These are phyloP conservation scores for Trididemnum nubilum DNA, from an alignment of 23 tunicate genomes.

Conservation along the genomic window DNA sequence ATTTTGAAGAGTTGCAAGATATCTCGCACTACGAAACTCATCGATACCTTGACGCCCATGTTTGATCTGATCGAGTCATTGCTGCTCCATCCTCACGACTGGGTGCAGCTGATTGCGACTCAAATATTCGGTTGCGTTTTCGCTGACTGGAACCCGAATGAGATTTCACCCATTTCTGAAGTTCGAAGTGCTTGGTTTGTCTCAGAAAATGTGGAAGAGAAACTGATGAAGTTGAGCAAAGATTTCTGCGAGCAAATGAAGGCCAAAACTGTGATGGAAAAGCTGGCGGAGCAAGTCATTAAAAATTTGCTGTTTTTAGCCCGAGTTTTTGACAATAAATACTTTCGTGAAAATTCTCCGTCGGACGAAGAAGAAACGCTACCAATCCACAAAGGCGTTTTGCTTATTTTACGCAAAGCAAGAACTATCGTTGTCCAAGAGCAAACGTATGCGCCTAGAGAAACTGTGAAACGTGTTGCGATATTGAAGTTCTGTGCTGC, in stretches of 20 bases:
- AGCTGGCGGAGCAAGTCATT: conserved; percentile 68
- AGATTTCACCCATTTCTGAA: neutral
- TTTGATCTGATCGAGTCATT: conserved; percentile 39
- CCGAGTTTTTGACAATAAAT: conserved; percentile 23
- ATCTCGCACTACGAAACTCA: neutral
- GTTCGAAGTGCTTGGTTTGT: conserved; percentile 21
- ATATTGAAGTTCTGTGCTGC: conserved; percentile 81
- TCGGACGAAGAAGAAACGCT: conserved; percentile 1
- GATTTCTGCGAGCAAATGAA: conserved; percentile 51
- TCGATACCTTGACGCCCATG: conserved; percentile 8
- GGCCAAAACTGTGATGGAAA: conserved; percentile 10
- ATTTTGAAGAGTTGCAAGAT: conserved; percentile 51
- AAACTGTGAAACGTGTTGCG: conserved; percentile 50
- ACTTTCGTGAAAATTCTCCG: neutral
- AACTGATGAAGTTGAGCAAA: conserved; percentile 24
- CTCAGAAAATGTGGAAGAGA: conserved; percentile 40
- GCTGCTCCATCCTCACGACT: conserved; percentile 64
- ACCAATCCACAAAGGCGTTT: conserved; percentile 3
- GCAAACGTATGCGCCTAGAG: conserved; percentile 52
- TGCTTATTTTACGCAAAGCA: conserved; percentile 39
- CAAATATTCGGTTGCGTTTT: conserved; percentile 74
- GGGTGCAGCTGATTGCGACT: conserved; percentile 64
- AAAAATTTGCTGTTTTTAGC: conserved; percentile 63
- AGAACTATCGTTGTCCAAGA: conserved; percentile 38
- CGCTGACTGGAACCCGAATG: conserved; percentile 45